A percentile compares a stretch with the other conserved stretches of the same genome.
These are phyloP conservation scores for Callospermophilus lateralis DNA, from an alignment of 2,113 vertebrate genomes.

Conservation along the genomic window DNA sequence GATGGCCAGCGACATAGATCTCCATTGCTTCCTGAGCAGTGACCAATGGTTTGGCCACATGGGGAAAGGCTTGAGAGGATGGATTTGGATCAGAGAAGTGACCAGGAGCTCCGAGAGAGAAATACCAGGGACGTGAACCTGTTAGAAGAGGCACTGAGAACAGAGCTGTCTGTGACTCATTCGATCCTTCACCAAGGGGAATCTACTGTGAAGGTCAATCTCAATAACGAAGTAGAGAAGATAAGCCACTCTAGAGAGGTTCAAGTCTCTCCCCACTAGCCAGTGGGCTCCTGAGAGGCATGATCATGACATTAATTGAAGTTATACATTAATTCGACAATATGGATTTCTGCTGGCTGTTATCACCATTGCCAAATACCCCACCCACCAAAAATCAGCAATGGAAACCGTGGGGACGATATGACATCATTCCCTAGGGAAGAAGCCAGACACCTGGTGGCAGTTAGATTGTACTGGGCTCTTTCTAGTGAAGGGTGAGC, in stretches of 20 bases:
- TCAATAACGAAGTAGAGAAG: neutral
- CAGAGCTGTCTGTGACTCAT: neutral
- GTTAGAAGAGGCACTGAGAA: neutral
- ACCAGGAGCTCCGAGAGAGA: neutral
- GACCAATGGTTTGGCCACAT: neutral
- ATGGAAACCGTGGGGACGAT: neutral
- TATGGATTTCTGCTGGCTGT: neutral
- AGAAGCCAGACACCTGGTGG: neutral
- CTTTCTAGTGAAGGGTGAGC: neutral
- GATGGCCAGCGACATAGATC: neutral
- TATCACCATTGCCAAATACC: neutral
- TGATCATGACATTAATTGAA: neutral
- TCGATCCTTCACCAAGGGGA: neutral
- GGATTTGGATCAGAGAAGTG: neutral
- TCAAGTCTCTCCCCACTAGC: neutral
- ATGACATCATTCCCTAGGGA: neutral
- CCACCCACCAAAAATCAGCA: slow-evolving; percentile 15
- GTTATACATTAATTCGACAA: neutral
- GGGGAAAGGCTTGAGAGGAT: neutral
- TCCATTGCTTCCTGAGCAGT: neutral
- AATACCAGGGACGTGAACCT: neutral
- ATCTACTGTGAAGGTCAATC: neutral
- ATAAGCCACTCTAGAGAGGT: neutral
- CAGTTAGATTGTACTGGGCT: neutral
- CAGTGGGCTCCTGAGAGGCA: neutral